Base-by-base conservation (phyloP, 2,888 invertebrate species). In the Tachina lurida region DNA sequence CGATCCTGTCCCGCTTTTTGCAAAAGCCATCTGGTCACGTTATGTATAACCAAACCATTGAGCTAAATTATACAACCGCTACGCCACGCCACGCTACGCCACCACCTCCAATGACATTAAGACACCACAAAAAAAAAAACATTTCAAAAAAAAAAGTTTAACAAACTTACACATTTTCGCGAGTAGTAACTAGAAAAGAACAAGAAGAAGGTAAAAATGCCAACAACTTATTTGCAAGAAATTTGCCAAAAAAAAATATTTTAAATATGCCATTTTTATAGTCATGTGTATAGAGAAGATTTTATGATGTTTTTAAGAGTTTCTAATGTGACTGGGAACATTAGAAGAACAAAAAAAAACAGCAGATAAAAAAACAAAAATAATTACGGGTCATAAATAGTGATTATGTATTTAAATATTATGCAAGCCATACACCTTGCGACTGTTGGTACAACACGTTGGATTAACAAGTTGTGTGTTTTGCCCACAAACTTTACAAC, bases 221-320 rank as follows among this genome's bases (percentile, higher is more conserved):
- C 39, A 82, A 47, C 63, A 68, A 71, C 58, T 56, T 31, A 31
- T 81, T 67, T 62, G 60, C 54, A 81, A 75, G 74, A 76, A 73
- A 71, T 83, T 76, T 77, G 83, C 71, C 83, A 77, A 83, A 82
- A 65, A 47, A 63, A n/a, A n/a, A n/a, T n/a, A 58, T 60, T 75
- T 0, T 60, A 68, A 79, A 63, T 67, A 63, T 78, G 67, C 39
- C 56, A 63, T 71, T 60, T 60, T 73, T 71, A 67, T 68, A 62
- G 49, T 17, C 62, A 63, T 49, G 13, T 68, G 39, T 19, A 56
- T 71, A 13, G 39, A 43, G 10, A 56, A 65, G 43, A 71, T 68
- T 75, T 76, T 56, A 67, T 73, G 22, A 77, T 77, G 67, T 56
- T 60, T 62, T 52, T 52, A 60, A 45, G 31, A 52, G 31, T 54